Percentiles rank a stretch among this genome's conserved stretches.
These are phyloP conservation scores for Leptura quadrifasciata DNA, from an alignment of 2,888 invertebrate species.

Conservation along the genomic window DNA sequence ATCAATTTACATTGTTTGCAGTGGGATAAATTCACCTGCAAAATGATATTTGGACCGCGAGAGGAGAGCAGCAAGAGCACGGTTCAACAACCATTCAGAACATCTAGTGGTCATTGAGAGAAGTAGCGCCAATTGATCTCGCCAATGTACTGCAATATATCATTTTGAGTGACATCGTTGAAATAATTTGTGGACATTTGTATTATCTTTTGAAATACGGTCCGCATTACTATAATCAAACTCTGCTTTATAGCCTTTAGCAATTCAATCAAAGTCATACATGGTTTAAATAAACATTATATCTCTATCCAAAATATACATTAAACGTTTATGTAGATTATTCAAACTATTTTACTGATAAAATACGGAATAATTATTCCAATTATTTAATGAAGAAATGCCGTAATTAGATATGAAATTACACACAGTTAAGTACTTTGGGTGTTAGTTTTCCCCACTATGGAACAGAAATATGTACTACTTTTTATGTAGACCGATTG, in stretches of 20 bases:
- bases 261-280: conserved; percentile 8
- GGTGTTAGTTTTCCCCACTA: too few relatives aligned
- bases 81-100: conserved; percentile 16
- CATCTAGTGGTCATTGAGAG: conserved; percentile 51
- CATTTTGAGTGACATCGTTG: conserved; percentile 58
- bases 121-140: conserved; percentile 56
- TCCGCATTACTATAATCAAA: conserved; percentile 19
- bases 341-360: not conserved
- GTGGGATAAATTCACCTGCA: conserved; percentile 36
- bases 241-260: conserved; percentile 11
- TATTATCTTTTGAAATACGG: conserved; percentile 53
- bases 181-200: conserved; percentile 60
- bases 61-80: conserved; percentile 8
- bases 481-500: too few relatives aligned
- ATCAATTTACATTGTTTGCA: conserved; percentile 33
- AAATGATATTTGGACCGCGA: conserved; percentile 34
- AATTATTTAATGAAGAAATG: not conserved
- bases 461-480: too few relatives aligned
- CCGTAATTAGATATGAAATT: too few relatives aligned
- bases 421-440: too few relatives aligned
- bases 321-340: not conserved
- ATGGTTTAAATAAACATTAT: not conserved
- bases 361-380: not conserved
- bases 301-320: not conserved
- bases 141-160: conserved; percentile 56